Evolutionary conservation across 1,140 invertebrate species (phyloP).

Genomic region (Drosophila asahinai): DNA sequence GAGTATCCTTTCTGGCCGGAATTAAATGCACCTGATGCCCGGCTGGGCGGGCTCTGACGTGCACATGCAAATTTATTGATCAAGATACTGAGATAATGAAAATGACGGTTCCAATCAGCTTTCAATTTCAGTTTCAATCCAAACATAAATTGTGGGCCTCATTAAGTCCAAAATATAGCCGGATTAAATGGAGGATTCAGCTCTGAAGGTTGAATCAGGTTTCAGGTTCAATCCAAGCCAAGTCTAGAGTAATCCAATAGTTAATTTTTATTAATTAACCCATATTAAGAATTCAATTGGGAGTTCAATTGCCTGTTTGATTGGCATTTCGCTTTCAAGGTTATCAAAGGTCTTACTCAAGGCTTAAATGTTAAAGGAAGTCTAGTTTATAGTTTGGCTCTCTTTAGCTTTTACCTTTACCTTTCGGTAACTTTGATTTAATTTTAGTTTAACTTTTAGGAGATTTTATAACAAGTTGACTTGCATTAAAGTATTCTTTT

Average conservation of each 20-base stretch:
- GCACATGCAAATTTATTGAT: constrained; percentile 45
- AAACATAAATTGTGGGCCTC: background rate
- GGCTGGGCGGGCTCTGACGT: constrained; percentile 11
- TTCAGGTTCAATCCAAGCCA: background rate
- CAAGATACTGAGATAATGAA: constrained; percentile 22
- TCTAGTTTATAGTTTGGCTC: background rate
- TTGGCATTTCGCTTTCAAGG: background rate
- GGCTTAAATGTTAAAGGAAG: background rate
- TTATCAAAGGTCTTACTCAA: constrained; percentile 7
- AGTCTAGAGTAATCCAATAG: too few relatives aligned
- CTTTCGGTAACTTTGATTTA: background rate
- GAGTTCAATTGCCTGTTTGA: background rate
- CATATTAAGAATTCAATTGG: background rate
- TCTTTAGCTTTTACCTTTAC: too few relatives aligned
- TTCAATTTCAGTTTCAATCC: constrained; percentile 27
- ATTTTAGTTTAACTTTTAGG: background rate
- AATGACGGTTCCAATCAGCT: constrained; percentile 28
- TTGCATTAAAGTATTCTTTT: background rate
- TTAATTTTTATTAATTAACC: background rate
- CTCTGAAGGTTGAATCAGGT: too few relatives aligned
- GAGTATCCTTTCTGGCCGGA: constrained; percentile 45
- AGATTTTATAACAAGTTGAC: too few relatives aligned
- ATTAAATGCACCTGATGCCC: constrained; percentile 48
- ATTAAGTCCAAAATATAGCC: background rate
- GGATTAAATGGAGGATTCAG: too few relatives aligned